phyloP scores from a whole-genome alignment of 1,140 invertebrate genomes.

The Zophobas atratus region DNA sequence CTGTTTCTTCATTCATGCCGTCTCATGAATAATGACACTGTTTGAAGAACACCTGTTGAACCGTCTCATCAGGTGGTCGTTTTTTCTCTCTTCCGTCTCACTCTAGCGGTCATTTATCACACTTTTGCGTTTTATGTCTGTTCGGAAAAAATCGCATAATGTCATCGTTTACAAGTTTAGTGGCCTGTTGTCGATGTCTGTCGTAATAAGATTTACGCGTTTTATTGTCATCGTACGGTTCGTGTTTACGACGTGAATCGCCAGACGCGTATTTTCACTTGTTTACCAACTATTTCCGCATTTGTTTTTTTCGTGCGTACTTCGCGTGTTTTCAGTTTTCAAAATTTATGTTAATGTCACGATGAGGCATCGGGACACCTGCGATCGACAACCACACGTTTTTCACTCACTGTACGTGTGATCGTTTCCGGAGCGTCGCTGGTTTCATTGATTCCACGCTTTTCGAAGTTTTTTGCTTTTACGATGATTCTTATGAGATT shows the following conservation, averaged over 20 bases:
- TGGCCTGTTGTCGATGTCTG: not conserved
- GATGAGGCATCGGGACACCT: too few relatives aligned
- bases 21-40: not conserved
- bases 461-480: too few relatives aligned
- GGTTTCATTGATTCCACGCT: too few relatives aligned
- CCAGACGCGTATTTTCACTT: not conserved
- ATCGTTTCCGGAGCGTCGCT: too few relatives aligned
- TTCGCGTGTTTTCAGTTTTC: too few relatives aligned
- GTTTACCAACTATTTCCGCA: not conserved
- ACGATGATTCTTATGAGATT: too few relatives aligned
- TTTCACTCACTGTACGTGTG: too few relatives aligned
- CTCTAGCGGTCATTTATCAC: not conserved
- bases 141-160: not conserved
- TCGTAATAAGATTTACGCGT: not conserved
- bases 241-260: not conserved
- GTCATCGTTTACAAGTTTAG: slow-evolving; percentile 1
- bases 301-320: not conserved
- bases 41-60: not conserved
- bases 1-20: not conserved
- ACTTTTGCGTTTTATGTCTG: not conserved
- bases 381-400: too few relatives aligned
- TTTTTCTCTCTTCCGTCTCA: not conserved
- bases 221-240: not conserved
- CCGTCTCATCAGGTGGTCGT: not conserved
- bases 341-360: too few relatives aligned